A percentile compares a stretch with the other conserved stretches of the same genome.
Conservation (phyloP, 2,113 vertebrate species). For the Chloroceryle aenea region DNA sequence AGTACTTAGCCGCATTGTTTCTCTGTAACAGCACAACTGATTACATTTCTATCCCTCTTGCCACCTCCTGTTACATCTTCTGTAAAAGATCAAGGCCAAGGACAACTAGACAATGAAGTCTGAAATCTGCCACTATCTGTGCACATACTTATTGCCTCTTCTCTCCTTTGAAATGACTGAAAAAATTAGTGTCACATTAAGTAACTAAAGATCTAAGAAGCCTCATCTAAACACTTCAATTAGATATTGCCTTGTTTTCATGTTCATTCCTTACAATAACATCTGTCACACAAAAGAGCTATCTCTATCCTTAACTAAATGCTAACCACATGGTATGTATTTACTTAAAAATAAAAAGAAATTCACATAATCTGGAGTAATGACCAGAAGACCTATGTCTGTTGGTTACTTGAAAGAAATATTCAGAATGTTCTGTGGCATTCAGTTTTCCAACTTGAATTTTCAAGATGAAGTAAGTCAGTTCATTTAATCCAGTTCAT, state of each 20-base stretch:
- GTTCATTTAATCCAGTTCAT: neutral
- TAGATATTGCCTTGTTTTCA: neutral
- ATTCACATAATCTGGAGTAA: neutral
- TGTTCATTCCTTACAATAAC: neutral
- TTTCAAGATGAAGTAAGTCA: neutral
- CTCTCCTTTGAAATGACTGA: neutral
- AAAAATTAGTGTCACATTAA: neutral
- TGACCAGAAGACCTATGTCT: neutral
- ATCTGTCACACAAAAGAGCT: neutral
- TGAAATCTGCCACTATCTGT: neutral
- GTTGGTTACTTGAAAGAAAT: neutral
- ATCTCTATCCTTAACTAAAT: neutral
- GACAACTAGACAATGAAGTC: neutral
- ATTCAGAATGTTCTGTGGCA: neutral
- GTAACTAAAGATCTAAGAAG: neutral
- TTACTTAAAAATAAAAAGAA: neutral
- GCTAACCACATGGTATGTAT: fast-evolving
- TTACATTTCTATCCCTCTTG: constrained; percentile 50
- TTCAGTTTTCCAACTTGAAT: neutral
- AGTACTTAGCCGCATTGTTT: constrained; percentile 49
- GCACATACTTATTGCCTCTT: neutral
- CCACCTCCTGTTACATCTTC: constrained; percentile 55
- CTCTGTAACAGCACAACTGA: constrained; percentile 50
- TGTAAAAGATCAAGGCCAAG: constrained; percentile 9
- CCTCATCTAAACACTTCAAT: neutral